Conservation (phyloP, 2,113 vertebrate genomes). For the Aegotheles bennettii region DNA sequence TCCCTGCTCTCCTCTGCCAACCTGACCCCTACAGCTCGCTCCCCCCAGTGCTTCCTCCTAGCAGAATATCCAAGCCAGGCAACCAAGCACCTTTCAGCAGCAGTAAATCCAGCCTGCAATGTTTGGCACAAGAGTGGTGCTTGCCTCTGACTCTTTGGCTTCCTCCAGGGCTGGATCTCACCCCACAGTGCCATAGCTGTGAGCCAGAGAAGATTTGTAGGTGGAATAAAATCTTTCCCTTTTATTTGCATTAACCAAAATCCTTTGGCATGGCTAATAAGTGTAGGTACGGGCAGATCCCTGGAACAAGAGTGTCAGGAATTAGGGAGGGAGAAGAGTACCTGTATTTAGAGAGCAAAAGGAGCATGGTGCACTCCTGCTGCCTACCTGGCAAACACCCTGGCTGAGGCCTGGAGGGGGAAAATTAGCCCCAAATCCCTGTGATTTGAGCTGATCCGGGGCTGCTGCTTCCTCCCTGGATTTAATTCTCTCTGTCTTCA, state of each 20-base stretch:
- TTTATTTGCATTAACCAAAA: constrained; percentile 7
- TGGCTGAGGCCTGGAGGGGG: background rate
- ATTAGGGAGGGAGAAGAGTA: background rate
- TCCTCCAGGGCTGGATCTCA: background rate
- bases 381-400: background rate
- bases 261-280: background rate
- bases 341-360: background rate
- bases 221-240: constrained; percentile 5
- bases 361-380: background rate
- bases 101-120: background rate
- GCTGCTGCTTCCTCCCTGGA: background rate
- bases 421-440: background rate
- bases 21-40: rapidly evolving
- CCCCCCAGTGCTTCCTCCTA: background rate
- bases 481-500: background rate
- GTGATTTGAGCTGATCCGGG: background rate
- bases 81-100: background rate
- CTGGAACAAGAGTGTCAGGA: background rate
- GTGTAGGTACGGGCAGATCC: background rate
- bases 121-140: background rate
- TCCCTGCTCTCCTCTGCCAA: background rate
- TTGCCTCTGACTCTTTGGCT: background rate
- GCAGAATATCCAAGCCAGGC: background rate
- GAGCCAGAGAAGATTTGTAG: constrained; percentile 1
- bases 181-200: background rate